Base-by-base conservation (phyloP, 2,113 vertebrate species). In the Silurus meridionalis region DNA sequence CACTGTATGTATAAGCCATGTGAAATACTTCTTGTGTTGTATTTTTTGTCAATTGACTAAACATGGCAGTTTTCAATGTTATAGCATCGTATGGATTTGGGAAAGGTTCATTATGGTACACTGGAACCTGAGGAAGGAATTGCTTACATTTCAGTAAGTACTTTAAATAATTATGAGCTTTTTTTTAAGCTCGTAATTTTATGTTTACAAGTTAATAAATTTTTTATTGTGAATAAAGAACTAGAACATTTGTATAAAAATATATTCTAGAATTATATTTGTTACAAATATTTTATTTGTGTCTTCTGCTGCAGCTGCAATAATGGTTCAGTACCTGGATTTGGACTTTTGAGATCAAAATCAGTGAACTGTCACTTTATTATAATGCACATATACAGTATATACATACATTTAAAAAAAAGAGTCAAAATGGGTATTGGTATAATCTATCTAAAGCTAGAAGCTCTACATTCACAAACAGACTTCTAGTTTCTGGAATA, bases 71-170 rank as follows among this genome's bases (percentile, higher is more conserved):
- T 50, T 88, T 57, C n/a, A 72, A 81, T 85, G 77, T 86, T 87
- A 74, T 90, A 93, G 92, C 86, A 80, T 66, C 9, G 5, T 80
- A 82, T 71, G 25, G 91, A 91, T 48, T 48, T 85, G 21, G 87
- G 82, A 81, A 58, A 85, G 11, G 63, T 87, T 23, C 74, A 88
- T 0, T 91, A 89, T 60, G 91, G 90, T 77, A 84, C 90, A 1
- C 14, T 92, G 91, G 92, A 80, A 50, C 87, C 82, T 14, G 93
- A 91, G 78, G 69, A 60, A 71, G 87, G 78, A 78, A 80, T 94
- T 86, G 87, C 93, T 19, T 93, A 91, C 74, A 94, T 94, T 79
- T 93, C 91, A 89, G 93, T 94, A 88, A 93, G 93, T 94, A 91
- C 57, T 80, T 6, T 11, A 60, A 64, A 55, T 60, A 46, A 61